Evolutionary conservation across 1,140 invertebrate species (phyloP).

Genomic region (Saccostrea echinata): DNA sequence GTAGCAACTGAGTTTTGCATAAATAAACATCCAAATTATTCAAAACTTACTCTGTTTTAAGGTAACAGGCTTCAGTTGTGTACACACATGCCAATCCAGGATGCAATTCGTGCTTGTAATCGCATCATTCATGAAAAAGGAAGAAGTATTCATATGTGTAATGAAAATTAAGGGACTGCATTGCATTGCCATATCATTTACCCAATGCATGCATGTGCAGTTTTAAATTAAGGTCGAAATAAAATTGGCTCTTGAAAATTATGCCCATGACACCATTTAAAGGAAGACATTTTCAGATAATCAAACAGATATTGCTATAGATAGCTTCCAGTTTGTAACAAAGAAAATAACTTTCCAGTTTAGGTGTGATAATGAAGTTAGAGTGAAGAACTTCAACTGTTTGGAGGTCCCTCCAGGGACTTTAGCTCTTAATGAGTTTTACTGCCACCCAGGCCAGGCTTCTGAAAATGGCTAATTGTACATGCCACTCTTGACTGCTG

Average conservation of each 20-base stretch:
- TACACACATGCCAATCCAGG: slow-evolving; percentile 21
- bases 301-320: background rate
- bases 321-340: background rate
- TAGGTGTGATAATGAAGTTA: slow-evolving; percentile 13
- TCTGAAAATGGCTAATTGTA: background rate
- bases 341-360: background rate
- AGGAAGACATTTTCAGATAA: background rate
- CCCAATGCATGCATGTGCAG: too few relatives aligned
- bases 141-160: too few relatives aligned
- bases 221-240: too few relatives aligned
- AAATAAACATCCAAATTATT: slow-evolving; percentile 31
- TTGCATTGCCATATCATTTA: too few relatives aligned
- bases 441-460: background rate
- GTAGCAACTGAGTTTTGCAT: slow-evolving; percentile 9
- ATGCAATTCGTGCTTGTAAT: too few relatives aligned
- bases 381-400: background rate
- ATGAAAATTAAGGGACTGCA: too few relatives aligned
- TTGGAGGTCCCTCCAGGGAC: background rate
- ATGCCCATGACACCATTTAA: too few relatives aligned
- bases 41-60: slow-evolving; percentile 32
- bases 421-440: background rate
- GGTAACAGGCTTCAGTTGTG: slow-evolving; percentile 13
- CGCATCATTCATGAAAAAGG: too few relatives aligned
- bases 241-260: too few relatives aligned
- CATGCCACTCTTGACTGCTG: background rate